Conservation (phyloP, 2,113 vertebrate species). For the Blennius ocellaris region DNA sequence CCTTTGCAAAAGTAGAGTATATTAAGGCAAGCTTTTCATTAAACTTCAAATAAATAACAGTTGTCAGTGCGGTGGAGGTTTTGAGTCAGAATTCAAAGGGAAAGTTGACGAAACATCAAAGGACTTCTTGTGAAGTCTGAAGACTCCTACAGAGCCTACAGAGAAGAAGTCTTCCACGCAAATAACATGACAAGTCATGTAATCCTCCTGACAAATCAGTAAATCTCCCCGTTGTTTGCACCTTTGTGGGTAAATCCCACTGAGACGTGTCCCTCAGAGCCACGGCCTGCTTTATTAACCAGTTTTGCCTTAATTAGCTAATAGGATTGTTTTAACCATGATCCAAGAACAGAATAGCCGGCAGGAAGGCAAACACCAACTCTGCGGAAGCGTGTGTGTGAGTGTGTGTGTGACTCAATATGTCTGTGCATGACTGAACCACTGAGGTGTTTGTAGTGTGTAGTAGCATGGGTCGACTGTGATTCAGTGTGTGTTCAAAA, state of each 20-base stretch:
- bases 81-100: conserved; percentile 39
- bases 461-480: conserved; percentile 19
- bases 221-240: conserved; percentile 62
- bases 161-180: conserved; percentile 29
- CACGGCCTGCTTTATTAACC: conserved; percentile 67
- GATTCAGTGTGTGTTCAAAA: conserved; percentile 26
- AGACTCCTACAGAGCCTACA: conserved; percentile 21
- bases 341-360: conserved; percentile 76
- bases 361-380: conserved; percentile 65
- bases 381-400: conserved; percentile 26
- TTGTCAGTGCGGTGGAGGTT: conserved; percentile 30
- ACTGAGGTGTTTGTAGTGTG: conserved; percentile 16
- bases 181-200: conserved; percentile 50
- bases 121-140: conserved; percentile 41
- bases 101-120: conserved; percentile 63
- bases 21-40: conserved; percentile 26
- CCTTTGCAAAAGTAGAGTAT: background rate
- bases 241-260: conserved; percentile 59
- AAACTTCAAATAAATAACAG: conserved; percentile 28
- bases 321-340: conserved; percentile 80
- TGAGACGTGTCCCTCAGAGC: conserved; percentile 58
- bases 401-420: conserved; percentile 6
- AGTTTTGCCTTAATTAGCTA: conserved; percentile 78
- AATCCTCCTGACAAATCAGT: conserved; percentile 69
- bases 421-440: conserved; percentile 16